These are phyloP conservation scores for Tribolium castaneum DNA, from an alignment of 1,140 invertebrate genomes.

Conservation along the genomic window DNA sequence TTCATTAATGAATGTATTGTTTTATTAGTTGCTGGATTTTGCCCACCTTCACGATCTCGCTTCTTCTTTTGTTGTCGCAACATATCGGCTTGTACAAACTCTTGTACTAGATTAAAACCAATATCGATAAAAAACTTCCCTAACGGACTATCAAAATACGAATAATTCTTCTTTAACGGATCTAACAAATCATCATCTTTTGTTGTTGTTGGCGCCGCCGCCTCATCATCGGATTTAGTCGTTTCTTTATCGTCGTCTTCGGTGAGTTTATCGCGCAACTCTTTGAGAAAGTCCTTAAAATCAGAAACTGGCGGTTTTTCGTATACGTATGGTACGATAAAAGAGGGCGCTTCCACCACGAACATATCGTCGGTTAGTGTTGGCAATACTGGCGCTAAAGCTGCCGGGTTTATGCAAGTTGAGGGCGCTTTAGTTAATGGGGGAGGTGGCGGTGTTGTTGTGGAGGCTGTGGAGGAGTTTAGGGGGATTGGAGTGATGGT, in stretches of 20 bases:
- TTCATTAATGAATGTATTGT: slow-evolving; percentile 84
- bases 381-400: slow-evolving; percentile 73
- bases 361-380: slow-evolving; percentile 90
- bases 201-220: no score
- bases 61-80: slow-evolving; percentile 88
- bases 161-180: slow-evolving; percentile 66
- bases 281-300: slow-evolving; percentile 79
- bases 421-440: slow-evolving; percentile 52
- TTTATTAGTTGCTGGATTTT: slow-evolving; percentile 77
- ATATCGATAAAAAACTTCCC: slow-evolving; percentile 95
- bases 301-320: slow-evolving; percentile 85
- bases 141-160: slow-evolving; percentile 86
- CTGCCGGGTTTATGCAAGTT: slow-evolving; percentile 63
- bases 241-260: slow-evolving; percentile 58
- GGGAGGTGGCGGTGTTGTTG: slow-evolving; percentile 15
- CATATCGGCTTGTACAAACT: slow-evolving; percentile 92
- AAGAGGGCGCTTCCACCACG: slow-evolving; percentile 90
- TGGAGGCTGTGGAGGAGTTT: slow-evolving; percentile 50
- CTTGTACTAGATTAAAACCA: slow-evolving; percentile 90
- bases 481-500: slow-evolving; percentile 71
- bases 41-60: slow-evolving; percentile 72
- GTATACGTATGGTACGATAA: slow-evolving; percentile 92
- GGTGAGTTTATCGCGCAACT: slow-evolving; percentile 61
- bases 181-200: slow-evolving; percentile 64
- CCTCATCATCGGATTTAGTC: slow-evolving; percentile 61